Evolutionary conservation across 2,797 vertebrate genomes (phyloP).

Genomic region (Sebastes diaconus): DNA sequence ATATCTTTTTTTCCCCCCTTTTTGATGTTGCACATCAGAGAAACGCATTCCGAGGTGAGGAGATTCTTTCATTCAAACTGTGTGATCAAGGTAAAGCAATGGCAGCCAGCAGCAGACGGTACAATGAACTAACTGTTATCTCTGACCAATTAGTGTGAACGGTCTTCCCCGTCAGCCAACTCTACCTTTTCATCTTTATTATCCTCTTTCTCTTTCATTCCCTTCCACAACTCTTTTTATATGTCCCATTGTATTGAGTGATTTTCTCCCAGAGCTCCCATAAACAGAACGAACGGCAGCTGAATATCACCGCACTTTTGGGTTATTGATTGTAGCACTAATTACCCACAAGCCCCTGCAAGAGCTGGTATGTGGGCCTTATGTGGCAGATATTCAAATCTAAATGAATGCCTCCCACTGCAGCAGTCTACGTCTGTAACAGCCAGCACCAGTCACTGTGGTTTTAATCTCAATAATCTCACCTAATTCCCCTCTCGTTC

Average conservation of each 20-base stretch:
- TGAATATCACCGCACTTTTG: conserved; percentile 54
- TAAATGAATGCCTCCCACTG: conserved; percentile 58
- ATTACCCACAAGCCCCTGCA: conserved; percentile 72
- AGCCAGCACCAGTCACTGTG: conserved; percentile 35
- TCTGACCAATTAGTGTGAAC: conserved; percentile 24
- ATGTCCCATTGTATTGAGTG: conserved; percentile 14
- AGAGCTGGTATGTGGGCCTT: conserved; percentile 35
- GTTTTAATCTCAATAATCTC: conserved; percentile 72
- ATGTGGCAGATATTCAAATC: conserved; percentile 65
- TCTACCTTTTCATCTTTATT: conserved; percentile 32
- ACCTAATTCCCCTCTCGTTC: conserved; percentile 50
- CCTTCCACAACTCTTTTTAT: conserved; percentile 11
- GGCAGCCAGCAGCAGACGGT: conserved; percentile 2
- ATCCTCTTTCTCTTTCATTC: conserved; percentile 26
- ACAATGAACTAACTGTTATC: conserved; percentile 20
- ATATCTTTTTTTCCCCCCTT: background rate
- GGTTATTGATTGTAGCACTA: conserved; percentile 70
- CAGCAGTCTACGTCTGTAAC: conserved; percentile 49
- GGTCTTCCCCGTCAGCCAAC: conserved; percentile 1
- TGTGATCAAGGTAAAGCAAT: conserved; percentile 22
- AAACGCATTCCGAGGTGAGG: conserved; percentile 23
- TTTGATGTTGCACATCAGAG: conserved; percentile 45
- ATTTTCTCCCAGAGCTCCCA: conserved; percentile 37
- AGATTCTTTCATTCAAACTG: conserved; percentile 17
- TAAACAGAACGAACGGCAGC: conserved; percentile 33